Base-by-base conservation (phyloP, 2,113 vertebrate genomes). In the Rhabdornis inornatus region DNA sequence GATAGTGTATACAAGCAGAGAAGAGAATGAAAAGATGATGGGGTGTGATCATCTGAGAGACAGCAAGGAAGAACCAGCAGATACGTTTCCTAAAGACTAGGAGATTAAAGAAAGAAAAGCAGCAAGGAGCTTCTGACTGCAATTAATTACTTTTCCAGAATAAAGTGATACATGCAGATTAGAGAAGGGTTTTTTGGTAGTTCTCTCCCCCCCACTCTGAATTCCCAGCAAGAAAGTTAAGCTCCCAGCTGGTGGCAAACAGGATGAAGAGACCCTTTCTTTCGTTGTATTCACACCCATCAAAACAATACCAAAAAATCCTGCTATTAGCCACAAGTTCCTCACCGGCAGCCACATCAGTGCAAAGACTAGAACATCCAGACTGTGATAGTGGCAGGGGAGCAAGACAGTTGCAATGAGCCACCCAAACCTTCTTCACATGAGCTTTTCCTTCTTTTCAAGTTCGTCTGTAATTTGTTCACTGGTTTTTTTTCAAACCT, bases 81-180 rank as follows among this genome's bases (percentile, higher is more conserved):
- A 45, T 9, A 53, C 21, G 55, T 66, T 50, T 70, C 69, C 55
- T 30, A 42, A 61, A 68, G 31, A 22, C n/a, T 28, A 52, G 7
- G 37, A 79, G 37, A 85, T 39, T 16, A 69, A 94, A 87, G 42
- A 56, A 74, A 69, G 28, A 56, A 84, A 88, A 85, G 40, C 20
- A 60, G 19, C 27, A 90, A 74, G 50, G 25, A 56, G 13, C 57
- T 83, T 56, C 28, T 78, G 28, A 71, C 17, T 1, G 1, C 27
- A 83, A 81, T 17, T 52, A 55, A 81, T 75, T 60, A 47, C n/a
- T 90, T 70, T 69, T 49, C 30, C 44, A 68, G 64, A 93, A 90
- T 12, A n/a, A 83, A 79, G 24, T 7, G 17, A 89, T 53, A 81
- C 20, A 25, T 40, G 39, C 18, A 60, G 28, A 61, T 42, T 56